A percentile compares a stretch with the other conserved stretches of the same genome.
These are phyloP conservation scores for Dorcus parallelipipedus DNA, from an alignment of 2,888 invertebrate species.

Conservation along the genomic window DNA sequence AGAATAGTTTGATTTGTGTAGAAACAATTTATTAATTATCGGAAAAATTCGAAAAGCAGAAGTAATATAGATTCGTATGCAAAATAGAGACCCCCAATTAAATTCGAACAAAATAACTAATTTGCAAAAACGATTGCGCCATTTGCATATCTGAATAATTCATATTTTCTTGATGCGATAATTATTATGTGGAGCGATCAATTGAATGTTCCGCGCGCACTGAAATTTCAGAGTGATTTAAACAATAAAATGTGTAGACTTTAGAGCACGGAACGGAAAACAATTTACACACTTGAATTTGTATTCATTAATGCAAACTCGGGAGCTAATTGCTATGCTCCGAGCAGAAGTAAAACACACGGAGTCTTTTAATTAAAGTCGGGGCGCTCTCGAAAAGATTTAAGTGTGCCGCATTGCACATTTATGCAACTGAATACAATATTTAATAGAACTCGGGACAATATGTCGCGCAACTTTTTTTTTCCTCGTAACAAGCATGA, in stretches of 20 bases:
- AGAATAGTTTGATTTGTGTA: too few species aligned
- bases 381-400: not conserved
- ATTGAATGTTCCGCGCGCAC: not conserved
- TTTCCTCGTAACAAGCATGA: not conserved
- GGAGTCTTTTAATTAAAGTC: conserved; percentile 13
- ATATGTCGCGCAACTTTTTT: not conserved
- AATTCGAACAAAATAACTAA: conserved; percentile 15
- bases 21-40: not conserved
- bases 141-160: conserved; percentile 15
- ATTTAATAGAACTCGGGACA: not conserved
- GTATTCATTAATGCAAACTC: conserved; percentile 14
- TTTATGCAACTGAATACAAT: not conserved
- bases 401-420: not conserved
- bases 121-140: conserved; percentile 17
- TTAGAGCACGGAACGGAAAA: conserved; percentile 10
- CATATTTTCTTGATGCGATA: conserved; percentile 7
- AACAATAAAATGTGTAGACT: not conserved
- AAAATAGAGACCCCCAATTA: conserved; percentile 7
- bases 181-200: conserved; percentile 1
- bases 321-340: conserved; percentile 14
- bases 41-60: not conserved
- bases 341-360: conserved; percentile 5
- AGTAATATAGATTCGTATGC: not conserved
- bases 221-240: not conserved
- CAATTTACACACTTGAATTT: conserved; percentile 16